Base-by-base conservation (phyloP, 2,888 invertebrate genomes). In the Thera britannica region DNA sequence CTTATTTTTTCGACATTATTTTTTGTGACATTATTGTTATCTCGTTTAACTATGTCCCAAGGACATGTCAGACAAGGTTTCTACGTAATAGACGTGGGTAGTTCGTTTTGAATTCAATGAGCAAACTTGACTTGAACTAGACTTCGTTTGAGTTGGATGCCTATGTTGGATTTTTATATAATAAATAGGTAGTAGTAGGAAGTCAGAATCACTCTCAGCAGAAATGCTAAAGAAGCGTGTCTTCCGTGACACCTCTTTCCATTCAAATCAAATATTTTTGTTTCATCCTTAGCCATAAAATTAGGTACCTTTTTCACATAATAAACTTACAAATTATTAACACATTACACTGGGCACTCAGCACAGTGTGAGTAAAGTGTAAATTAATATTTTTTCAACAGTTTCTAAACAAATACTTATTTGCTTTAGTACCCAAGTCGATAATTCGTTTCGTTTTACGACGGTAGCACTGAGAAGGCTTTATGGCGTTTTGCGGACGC, bases 1-100 rank as follows among this genome's bases (percentile, higher is more conserved):
- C 48, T 60, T 38, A 67, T 70, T 70, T 68, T 66, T 72, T 74
- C 68, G 57, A 55, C 61, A 67, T 69, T 66, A 67, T 67, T 68
- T 73, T 73, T 64, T 72, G 60, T 74, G 71, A 67, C 71, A 62
- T 67, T 65, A 59, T 62, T 62, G 54, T 46, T 46, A 46, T 54
- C 35, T 12, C 58, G 48, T 71, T 57, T 62, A 57, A 36, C 61
- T 67, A 62, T 59, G 49, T 65, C 58, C 58, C 65, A 66, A 58
- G 58, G 12, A 23, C 12, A 8, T 7, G 41, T 57, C 36, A 65
- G 63, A 62, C 48, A 48, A 48, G 58, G 46, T 34, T 48, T 34
- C 46, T 46, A 58, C 65, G 51, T 46, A 60, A 61, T 23, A 55
- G 61, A 65, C 55, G 49, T 35, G 9, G 8, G 58, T 49, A 48